Evolutionary conservation across 2,888 invertebrate species (phyloP), one percentile per base, ranked within the genome.

Genomic region (Timandra comae): DNA sequence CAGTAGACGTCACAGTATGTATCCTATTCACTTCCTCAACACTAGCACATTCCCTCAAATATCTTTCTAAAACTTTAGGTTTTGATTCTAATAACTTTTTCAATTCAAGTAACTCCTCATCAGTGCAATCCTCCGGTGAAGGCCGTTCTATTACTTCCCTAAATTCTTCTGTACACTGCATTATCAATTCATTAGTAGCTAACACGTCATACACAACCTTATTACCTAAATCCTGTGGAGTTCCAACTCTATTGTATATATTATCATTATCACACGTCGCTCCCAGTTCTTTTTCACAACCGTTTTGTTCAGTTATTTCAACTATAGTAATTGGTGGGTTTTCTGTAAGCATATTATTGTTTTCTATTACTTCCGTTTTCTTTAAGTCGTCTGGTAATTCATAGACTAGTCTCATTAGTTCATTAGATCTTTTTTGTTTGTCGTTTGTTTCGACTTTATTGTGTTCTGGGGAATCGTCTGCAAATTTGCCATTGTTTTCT

Each of bases 41-140:
- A 36, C 89, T 88, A 5, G 94, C 94, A 62, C 91, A 91, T 49
- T 94, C 93, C 33, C 88, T 88, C 46, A 95, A 78, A 92, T 94
- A 95, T 57, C 88, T 88, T 66, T 94, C 94, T 54, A 93, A 87
- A 29, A 90, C 82, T 38, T 84, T 89, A 2, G 91, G 91, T 66
- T 93, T 92, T 7, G 47, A 59, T 30, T 78, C 79, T 39, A 86
- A 55, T 7, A 85, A 43, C 31, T 63, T 74, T 38, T 73, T 82
- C 28, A 86, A 50, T 39, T 82, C 79, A 12, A 56, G 29, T 44
- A 86, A 59, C 20, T 86, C 86, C 24, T 86, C 86, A 24, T 86
- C 86, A 2, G 64, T 70, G 31, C 73, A 72, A 8, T 78, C 76
- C 11, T 80, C 80, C 0, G 82, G 79, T 1, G 82, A 75, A 1